These are phyloP conservation scores for Deroplatys truncata DNA, from an alignment of 2,888 invertebrate species.

Conservation along the genomic window DNA sequence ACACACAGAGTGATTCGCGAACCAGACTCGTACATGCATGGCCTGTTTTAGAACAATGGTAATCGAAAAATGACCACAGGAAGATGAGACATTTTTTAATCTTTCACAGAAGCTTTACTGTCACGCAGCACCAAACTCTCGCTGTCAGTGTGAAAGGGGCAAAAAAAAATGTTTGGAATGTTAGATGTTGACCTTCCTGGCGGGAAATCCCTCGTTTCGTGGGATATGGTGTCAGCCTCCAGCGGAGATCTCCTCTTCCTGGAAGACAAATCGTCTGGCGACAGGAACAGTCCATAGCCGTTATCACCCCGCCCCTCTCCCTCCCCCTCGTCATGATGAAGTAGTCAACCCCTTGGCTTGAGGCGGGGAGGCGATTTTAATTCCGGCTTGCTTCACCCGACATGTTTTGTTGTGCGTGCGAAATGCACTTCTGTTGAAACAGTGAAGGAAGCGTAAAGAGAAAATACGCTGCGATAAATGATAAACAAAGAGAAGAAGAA, in stretches of 20 bases:
- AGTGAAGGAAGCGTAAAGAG: too few species aligned
- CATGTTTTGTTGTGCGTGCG: background rate
- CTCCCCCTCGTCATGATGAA: background rate
- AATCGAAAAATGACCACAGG: background rate
- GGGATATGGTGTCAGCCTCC: background rate
- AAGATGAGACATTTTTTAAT: background rate
- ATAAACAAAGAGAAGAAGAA: too few species aligned
- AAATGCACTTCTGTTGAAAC: background rate
- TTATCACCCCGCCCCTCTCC: background rate
- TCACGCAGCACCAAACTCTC: too few species aligned
- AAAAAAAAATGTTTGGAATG: background rate
- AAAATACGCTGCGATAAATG: too few species aligned
- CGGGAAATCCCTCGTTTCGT: background rate
- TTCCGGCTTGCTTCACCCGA: background rate
- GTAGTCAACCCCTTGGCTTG: background rate
- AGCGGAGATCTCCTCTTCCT: background rate
- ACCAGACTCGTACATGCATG: too few species aligned
- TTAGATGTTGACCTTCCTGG: background rate
- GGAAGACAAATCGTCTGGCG: background rate
- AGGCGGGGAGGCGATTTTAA: background rate
- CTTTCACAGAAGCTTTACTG: background rate
- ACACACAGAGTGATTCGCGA: too few species aligned
- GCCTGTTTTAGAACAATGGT: background rate
- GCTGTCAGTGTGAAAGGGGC: background rate
- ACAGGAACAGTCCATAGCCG: background rate